Evolutionary conservation across 2,888 invertebrate species (phyloP).

Genomic region (Cheilosia soror): DNA sequence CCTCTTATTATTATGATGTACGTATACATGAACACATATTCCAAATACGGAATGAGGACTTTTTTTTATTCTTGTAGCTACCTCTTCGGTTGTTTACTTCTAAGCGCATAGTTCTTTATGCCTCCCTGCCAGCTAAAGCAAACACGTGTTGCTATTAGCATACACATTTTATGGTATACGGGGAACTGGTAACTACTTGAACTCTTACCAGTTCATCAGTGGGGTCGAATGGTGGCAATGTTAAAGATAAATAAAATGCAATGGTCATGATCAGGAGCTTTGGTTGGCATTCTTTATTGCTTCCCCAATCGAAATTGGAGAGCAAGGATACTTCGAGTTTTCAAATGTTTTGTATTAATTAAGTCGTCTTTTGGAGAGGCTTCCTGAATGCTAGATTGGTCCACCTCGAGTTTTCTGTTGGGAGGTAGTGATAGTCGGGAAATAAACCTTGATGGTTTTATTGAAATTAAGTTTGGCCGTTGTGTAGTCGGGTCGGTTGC

Average conservation of each 20-base stretch:
- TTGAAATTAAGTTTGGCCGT: too few species aligned
- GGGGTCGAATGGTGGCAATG: slow-evolving; percentile 2
- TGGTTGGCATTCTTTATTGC: too few species aligned
- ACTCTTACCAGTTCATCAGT: not conserved
- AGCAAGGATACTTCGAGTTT: too few species aligned
- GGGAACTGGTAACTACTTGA: not conserved
- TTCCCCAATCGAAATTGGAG: too few species aligned
- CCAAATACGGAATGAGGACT: slow-evolving; percentile 42
- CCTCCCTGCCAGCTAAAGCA: slow-evolving; percentile 5
- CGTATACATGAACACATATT: slow-evolving; percentile 15
- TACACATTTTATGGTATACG: not conserved
- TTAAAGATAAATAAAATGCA: not conserved
- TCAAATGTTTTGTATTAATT: too few species aligned
- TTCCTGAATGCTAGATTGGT: too few species aligned
- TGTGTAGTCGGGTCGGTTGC: too few species aligned
- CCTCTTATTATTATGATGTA: slow-evolving; percentile 41
- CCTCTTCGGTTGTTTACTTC: slow-evolving; percentile 23
- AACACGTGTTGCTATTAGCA: slow-evolving; percentile 39
- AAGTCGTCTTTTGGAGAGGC: too few species aligned
- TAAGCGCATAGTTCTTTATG: slow-evolving; percentile 5
- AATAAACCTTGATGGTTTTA: too few species aligned
- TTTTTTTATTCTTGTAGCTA: slow-evolving; percentile 10
- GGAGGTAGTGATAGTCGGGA: too few species aligned
- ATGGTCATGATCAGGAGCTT: too few species aligned
- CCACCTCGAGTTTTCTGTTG: too few species aligned